Conservation (phyloP, 2,113 vertebrate genomes). For the Tragulus kanchil region DNA sequence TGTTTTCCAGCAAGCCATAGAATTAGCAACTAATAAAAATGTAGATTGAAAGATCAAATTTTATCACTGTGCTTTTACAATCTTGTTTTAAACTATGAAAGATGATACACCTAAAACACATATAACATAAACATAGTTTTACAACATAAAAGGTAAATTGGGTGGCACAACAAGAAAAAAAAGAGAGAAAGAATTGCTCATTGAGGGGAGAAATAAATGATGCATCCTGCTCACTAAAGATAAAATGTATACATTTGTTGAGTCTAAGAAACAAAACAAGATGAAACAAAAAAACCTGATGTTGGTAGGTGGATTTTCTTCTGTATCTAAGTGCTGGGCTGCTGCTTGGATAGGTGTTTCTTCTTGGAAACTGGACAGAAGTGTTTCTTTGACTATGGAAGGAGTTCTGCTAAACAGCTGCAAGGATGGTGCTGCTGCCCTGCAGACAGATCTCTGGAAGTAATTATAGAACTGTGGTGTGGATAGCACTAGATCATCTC, state of each 20-base stretch:
- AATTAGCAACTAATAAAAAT: conserved; percentile 40
- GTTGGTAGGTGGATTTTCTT: not conserved
- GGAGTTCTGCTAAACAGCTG: not conserved
- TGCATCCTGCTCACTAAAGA: not conserved
- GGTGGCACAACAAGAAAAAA: too few species aligned
- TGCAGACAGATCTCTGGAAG: not conserved
- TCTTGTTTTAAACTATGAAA: not conserved
- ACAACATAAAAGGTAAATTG: too few species aligned
- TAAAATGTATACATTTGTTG: not conserved
- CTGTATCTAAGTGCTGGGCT: not conserved
- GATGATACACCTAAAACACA: not conserved
- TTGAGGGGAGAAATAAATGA: conserved; percentile 2
- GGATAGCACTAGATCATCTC: not conserved
- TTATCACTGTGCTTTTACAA: not conserved
- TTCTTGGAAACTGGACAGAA: not conserved
- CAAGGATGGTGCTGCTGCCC: not conserved
- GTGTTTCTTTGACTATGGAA: not conserved
- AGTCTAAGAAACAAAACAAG: conserved; percentile 6
- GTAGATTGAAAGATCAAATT: not conserved
- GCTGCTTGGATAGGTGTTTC: not conserved
- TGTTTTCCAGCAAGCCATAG: conserved; percentile 1
- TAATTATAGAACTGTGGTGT: not conserved
- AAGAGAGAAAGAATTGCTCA: not conserved
- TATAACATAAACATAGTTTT: not conserved
- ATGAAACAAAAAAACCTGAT: not conserved